Conservation (phyloP, 2,888 invertebrate species). For the Liopterus haemorrhoidalis region DNA sequence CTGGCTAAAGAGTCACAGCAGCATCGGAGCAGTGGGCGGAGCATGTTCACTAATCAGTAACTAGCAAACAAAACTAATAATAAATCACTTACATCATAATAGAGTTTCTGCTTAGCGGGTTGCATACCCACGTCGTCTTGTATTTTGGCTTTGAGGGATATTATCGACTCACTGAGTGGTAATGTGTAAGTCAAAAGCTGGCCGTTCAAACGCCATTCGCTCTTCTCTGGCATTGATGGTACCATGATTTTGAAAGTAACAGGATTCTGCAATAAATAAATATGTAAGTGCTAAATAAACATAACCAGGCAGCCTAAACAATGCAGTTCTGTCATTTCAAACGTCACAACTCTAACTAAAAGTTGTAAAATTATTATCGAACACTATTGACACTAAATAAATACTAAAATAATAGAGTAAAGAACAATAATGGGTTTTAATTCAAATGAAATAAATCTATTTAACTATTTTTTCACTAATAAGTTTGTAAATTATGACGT, state of each 20-base stretch:
- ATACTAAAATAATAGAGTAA: slow-evolving; percentile 6
- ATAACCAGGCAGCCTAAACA: background rate
- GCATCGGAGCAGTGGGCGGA: too few relatives aligned
- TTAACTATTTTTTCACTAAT: too few relatives aligned
- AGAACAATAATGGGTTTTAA: slow-evolving; percentile 1
- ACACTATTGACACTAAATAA: background rate
- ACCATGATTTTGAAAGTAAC: slow-evolving; percentile 75
- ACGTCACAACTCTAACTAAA: too few relatives aligned
- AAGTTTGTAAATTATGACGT: slow-evolving; percentile 1
- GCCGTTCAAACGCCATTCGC: slow-evolving; percentile 93
- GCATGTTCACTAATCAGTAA: background rate
- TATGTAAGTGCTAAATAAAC: slow-evolving; percentile 3
- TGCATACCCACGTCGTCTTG: slow-evolving; percentile 86
- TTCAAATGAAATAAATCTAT: background rate
- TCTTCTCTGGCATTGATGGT: slow-evolving; percentile 79
- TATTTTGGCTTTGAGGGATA: slow-evolving; percentile 80
- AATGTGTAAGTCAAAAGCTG: slow-evolving; percentile 75
- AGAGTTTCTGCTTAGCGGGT: slow-evolving; percentile 93
- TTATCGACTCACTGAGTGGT: slow-evolving; percentile 71
- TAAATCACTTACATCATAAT: slow-evolving; percentile 67
- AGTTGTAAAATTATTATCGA: background rate
- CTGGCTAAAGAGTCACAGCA: too few relatives aligned
- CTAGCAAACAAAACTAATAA: slow-evolving; percentile 8
- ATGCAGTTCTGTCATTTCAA: background rate
- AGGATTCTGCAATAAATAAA: slow-evolving; percentile 54